Conservation (phyloP, 2,888 invertebrate species). For the Axea sp. region DNA sequence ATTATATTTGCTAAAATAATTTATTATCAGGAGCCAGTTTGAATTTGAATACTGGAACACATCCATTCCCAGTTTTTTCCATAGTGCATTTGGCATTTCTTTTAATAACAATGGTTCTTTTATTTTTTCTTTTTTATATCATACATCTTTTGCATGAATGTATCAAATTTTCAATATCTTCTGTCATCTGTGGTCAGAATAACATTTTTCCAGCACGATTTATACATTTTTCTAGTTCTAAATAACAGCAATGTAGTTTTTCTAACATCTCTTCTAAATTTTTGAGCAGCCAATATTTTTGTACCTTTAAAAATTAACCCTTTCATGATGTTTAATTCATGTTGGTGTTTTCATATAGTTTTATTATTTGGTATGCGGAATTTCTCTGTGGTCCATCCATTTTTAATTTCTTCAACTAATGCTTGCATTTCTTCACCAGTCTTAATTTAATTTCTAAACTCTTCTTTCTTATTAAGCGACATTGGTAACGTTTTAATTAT, state of each 20-base stretch:
- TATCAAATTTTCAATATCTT: slow-evolving; percentile 61
- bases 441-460: slow-evolving; percentile 6
- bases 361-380: slow-evolving; percentile 23
- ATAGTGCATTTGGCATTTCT: slow-evolving; percentile 54
- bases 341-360: slow-evolving; percentile 35
- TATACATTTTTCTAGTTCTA: slow-evolving; percentile 65
- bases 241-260: slow-evolving; percentile 65
- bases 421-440: slow-evolving; percentile 28
- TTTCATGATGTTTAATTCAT: slow-evolving; percentile 35
- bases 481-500: slow-evolving; percentile 27
- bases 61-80: slow-evolving; percentile 56
- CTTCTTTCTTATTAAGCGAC: slow-evolving; percentile 28
- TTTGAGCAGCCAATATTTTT: slow-evolving; percentile 60
- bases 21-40: slow-evolving; percentile 47
- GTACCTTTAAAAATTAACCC: slow-evolving; percentile 56
- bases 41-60: slow-evolving; percentile 45
- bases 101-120: slow-evolving; percentile 50
- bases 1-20: slow-evolving; percentile 61
- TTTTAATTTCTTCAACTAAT: neutral
- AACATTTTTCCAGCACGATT: slow-evolving; percentile 60
- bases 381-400: slow-evolving; percentile 65
- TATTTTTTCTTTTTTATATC: slow-evolving; percentile 28
- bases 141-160: slow-evolving; percentile 56
- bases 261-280: slow-evolving; percentile 62
- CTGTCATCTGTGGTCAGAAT: slow-evolving; percentile 66